Conservation (phyloP, 2,888 invertebrate genomes). For the Amaurobius ferox region DNA sequence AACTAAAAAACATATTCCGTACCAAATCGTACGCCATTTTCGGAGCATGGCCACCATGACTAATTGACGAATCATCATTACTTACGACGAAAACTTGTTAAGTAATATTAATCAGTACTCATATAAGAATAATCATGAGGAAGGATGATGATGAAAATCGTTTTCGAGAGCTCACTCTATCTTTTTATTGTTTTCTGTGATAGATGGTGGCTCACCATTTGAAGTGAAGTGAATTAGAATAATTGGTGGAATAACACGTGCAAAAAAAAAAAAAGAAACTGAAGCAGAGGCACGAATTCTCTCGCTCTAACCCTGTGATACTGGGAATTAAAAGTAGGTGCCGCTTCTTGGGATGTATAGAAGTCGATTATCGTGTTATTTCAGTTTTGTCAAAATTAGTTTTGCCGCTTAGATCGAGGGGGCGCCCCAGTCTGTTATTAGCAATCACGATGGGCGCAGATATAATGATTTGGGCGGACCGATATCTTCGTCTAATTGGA, state of each 20-base stretch:
- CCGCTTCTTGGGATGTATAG: conserved; percentile 9
- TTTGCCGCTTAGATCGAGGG: neutral
- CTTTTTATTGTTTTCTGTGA: conserved; percentile 18
- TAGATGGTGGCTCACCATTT: conserved; percentile 36
- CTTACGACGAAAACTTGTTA: conserved; percentile 46
- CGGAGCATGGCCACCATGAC: conserved; percentile 28
- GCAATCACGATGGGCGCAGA: neutral
- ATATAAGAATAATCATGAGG: conserved; percentile 21
- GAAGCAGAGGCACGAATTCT: neutral
- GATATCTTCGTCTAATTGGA: too few relatives aligned
- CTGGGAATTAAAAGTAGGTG: conserved; percentile 17
- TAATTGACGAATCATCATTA: conserved; percentile 59
- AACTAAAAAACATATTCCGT: neutral
- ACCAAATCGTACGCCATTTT: conserved; percentile 4
- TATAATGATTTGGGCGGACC: neutral
- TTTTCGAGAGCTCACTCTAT: neutral
- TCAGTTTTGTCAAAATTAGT: conserved; percentile 1
- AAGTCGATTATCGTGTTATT: conserved; percentile 25
- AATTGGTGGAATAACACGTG: conserved; percentile 28
- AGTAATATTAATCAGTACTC: conserved; percentile 48
- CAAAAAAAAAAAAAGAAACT: neutral
- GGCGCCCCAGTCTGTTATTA: neutral
- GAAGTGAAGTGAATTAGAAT: conserved; percentile 54
- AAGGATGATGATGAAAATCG: conserved; percentile 10
- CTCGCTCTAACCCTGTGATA: neutral